A percentile compares a stretch with the other conserved stretches of the same genome.
phyloP scores from a whole-genome alignment of 2,888 invertebrate genomes.

The Ornithoptera alexandrae region DNA sequence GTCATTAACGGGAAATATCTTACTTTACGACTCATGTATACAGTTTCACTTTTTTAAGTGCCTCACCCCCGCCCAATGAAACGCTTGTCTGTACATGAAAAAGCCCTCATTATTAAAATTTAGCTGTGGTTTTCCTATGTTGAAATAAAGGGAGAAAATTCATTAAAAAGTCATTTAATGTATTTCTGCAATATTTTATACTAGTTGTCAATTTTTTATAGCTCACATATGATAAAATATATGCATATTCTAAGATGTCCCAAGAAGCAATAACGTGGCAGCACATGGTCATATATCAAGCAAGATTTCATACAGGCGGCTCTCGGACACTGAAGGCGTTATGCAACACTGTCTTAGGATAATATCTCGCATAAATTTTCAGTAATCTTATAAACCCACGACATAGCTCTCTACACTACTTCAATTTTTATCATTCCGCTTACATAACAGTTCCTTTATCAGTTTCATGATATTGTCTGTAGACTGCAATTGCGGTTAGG shows the following conservation, averaged over 20 bases:
- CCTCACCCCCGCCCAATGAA: too few relatives aligned
- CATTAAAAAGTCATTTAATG: too few relatives aligned
- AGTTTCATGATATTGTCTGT: slow-evolving; percentile 20
- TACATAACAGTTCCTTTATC: slow-evolving; percentile 1
- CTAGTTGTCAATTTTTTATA: slow-evolving; percentile 26
- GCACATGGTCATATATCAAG: slow-evolving; percentile 70
- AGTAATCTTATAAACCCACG: slow-evolving; percentile 69
- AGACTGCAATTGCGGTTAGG: slow-evolving; percentile 23
- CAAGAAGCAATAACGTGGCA: slow-evolving; percentile 69
- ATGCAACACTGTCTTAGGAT: slow-evolving; percentile 72
- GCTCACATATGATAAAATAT: slow-evolving; percentile 43
- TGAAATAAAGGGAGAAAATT: too few relatives aligned
- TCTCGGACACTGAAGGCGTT: slow-evolving; percentile 75
- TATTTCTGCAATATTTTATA: neutral
- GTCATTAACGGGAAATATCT: slow-evolving; percentile 67
- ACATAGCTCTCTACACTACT: neutral
- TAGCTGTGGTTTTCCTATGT: too few relatives aligned
- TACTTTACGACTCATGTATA: slow-evolving; percentile 14
- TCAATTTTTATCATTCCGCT: neutral
- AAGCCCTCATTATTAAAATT: too few relatives aligned
- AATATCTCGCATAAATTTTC: slow-evolving; percentile 78
- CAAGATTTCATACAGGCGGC: slow-evolving; percentile 71
- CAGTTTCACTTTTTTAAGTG: slow-evolving; percentile 1
- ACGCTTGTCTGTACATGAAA: too few relatives aligned
- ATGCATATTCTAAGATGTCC: slow-evolving; percentile 56